These are phyloP conservation scores for Corythaeola cristata DNA, from an alignment of 2,113 vertebrate genomes.

Conservation along the genomic window DNA sequence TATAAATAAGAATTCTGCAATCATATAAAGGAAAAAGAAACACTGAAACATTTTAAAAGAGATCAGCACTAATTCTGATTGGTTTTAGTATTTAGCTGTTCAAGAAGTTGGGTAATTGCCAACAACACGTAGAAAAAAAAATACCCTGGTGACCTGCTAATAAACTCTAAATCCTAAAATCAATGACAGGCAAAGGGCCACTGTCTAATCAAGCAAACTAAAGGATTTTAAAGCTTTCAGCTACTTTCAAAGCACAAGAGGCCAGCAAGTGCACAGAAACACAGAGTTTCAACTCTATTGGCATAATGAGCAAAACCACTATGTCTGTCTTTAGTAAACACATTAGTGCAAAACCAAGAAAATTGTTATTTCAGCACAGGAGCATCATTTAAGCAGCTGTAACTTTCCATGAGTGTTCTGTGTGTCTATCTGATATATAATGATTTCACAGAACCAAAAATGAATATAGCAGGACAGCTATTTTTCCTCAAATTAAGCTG, in stretches of 20 bases:
- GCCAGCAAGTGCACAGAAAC: neutral
- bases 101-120: neutral
- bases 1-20: neutral
- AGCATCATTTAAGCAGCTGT: neutral
- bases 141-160: neutral
- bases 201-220: conserved; percentile 23
- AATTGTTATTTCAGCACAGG: neutral
- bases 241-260: neutral
- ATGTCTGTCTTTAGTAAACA: neutral
- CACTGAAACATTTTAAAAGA: neutral
- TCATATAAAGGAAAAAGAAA: neutral
- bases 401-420: neutral
- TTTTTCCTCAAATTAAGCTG: neutral
- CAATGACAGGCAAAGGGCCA: conserved; percentile 14
- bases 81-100: neutral
- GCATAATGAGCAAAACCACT: neutral
- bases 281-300: neutral
- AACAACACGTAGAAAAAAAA: neutral
- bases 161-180: conserved; percentile 56
- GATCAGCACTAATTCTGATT: neutral
- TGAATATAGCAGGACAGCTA: neutral
- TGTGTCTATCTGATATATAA: neutral
- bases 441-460: neutral
- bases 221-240: conserved; percentile 43
- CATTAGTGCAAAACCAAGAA: neutral